phyloP scores from a whole-genome alignment of 2,888 invertebrate genomes.

The Noctua janthina region DNA sequence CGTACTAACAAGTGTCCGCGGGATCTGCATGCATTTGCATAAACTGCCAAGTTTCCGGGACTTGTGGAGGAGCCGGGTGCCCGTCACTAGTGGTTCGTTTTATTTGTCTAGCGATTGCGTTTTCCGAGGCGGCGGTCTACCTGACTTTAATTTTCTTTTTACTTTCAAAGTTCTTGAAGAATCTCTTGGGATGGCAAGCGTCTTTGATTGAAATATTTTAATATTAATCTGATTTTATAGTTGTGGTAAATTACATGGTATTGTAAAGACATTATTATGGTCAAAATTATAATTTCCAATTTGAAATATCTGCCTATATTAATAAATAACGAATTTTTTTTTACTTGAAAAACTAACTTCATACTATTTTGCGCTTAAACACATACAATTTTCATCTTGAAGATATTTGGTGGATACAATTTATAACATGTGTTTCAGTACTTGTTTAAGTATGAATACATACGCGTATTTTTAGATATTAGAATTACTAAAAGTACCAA shows the following conservation, averaged over 20 bases:
- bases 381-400: not conserved
- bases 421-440: not conserved
- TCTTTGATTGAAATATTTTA: slow-evolving; percentile 21
- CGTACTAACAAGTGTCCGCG: slow-evolving; percentile 72
- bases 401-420: not conserved
- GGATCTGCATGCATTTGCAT: slow-evolving; percentile 85
- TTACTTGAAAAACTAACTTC: not conserved
- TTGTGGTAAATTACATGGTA: not conserved
- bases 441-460: not conserved
- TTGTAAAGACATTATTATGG: not conserved
- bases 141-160: slow-evolving; percentile 64
- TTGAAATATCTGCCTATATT: not conserved
- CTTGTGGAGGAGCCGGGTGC: slow-evolving; percentile 70
- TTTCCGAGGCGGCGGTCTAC: slow-evolving; percentile 34
- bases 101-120: slow-evolving; percentile 63
- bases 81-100: slow-evolving; percentile 65
- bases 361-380: not conserved
- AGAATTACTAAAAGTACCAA: not conserved
- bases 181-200: slow-evolving; percentile 7
- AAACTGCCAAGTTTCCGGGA: slow-evolving; percentile 74
- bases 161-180: slow-evolving; percentile 33
- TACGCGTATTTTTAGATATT: not conserved
- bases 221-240: slow-evolving; percentile 19
- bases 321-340: not conserved
- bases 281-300: not conserved